phyloP scores from a whole-genome alignment of 2,888 invertebrate genomes.

The Standfussiana lucernea region DNA sequence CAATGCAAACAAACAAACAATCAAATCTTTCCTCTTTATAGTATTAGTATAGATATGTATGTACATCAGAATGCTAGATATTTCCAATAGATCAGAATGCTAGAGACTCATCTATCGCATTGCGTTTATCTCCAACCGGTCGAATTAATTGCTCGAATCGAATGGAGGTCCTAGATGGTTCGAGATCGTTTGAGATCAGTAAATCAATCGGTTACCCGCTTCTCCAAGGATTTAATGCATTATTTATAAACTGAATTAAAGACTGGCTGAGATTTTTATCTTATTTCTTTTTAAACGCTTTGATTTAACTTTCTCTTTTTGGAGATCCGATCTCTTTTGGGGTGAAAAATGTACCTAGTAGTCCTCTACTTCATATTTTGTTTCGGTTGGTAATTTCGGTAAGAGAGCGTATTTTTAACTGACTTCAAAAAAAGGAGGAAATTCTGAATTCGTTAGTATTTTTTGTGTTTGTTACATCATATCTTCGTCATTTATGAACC shows the following conservation, averaged over 20 bases:
- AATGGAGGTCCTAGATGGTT: constrained; percentile 34
- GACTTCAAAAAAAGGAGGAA: no score
- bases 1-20: no score
- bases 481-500: no score
- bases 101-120: constrained; percentile 14
- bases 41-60: no score
- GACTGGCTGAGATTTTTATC: constrained; percentile 39
- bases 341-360: not conserved
- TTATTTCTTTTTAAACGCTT: constrained; percentile 34
- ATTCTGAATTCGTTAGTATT: no score
- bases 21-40: no score
- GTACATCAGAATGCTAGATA: no score
- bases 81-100: constrained; percentile 5
- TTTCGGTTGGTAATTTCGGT: not conserved
- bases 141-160: constrained; percentile 57
- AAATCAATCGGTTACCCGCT: constrained; percentile 62
- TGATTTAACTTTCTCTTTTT: not conserved
- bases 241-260: constrained; percentile 56
- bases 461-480: no score
- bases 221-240: constrained; percentile 51
- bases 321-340: not conserved
- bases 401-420: no score
- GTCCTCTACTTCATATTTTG: no score
- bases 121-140: constrained; percentile 39
- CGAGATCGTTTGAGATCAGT: constrained; percentile 53